Evolutionary conservation across 2,888 invertebrate genomes (phyloP), one percentile per base, ranked within the genome.

Genomic region (Enchytraeus crypticus): DNA sequence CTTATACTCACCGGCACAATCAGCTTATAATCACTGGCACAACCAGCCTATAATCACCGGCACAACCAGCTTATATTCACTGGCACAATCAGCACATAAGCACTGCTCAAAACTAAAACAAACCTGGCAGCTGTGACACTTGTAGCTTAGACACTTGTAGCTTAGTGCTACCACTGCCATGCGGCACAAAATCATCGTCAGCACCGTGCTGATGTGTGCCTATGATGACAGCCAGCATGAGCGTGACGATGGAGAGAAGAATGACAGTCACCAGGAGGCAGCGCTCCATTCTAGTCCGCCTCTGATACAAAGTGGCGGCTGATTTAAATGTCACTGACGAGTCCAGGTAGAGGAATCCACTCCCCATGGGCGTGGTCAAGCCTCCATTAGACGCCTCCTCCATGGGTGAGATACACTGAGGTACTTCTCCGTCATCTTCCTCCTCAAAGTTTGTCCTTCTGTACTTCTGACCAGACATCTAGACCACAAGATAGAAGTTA

Each of bases 391-490:
- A n/a, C 47, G 32, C 4, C 30, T 43, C n/a, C 26, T n/a, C 26
- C n/a, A n/a, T n/a, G n/a, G n/a, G n/a, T n/a, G n/a, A n/a, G n/a
- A n/a, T n/a, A n/a, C n/a, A n/a, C n/a, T n/a, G n/a, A n/a, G n/a
- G n/a, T 72, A n/a, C n/a, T n/a, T n/a, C n/a, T 33, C 74, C 73
- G n/a, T 72, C 72, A 46, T 77, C 76, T 59, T 77, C 77, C 56
- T 77, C 77, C n/a, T 77, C 77, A 66, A 77, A 77, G 64, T 74
- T 75, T 23, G 77, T 77, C 30, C 77, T 70, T 62, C 73, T 76
- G 68, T 77, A 77, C 61, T 75, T 72, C 64, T 77, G 76, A 51
- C 72, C 73, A 18, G 75, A 72, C 77, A 77, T 77, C 77, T 77
- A 70, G 2, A 33, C 30, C 30, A 30, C 53, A 51, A 21, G 0